Evolutionary conservation across 2,113 vertebrate genomes (phyloP).

Genomic region (Ictalurus punctatus): DNA sequence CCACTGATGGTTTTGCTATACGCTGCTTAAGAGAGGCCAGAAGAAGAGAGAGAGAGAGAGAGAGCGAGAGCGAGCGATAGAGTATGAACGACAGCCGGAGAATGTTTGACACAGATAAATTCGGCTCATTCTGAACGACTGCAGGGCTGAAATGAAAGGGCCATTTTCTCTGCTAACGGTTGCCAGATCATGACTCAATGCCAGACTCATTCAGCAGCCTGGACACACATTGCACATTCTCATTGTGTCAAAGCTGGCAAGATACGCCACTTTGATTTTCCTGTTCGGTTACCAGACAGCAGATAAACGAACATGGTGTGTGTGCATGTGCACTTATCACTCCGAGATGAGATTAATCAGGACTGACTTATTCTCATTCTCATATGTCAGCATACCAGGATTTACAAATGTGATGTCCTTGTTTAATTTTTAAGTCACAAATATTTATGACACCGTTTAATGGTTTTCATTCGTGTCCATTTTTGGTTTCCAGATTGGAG

Average conservation of each 20-base stretch:
- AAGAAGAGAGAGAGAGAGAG: neutral
- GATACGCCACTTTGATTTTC: constrained; percentile 57
- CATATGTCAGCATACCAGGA: neutral
- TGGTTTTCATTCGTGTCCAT: neutral
- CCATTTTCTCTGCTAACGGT: constrained; percentile 70
- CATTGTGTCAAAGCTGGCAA: constrained; percentile 66
- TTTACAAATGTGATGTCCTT: neutral
- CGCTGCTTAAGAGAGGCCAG: neutral
- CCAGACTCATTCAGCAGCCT: constrained; percentile 71
- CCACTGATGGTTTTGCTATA: constrained; percentile 8
- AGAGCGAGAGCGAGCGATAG: constrained; percentile 35
- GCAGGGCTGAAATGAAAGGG: constrained; percentile 74
- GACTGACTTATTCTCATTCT: neutral
- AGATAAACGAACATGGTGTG: constrained; percentile 21
- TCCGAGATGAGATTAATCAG: constrained; percentile 3
- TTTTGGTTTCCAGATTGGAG: neutral
- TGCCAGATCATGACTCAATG: constrained; percentile 73
- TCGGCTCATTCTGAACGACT: constrained; percentile 76
- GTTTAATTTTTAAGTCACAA: neutral
- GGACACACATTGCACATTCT: constrained; percentile 64
- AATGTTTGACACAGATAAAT: constrained; percentile 72
- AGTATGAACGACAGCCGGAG: constrained; percentile 61
- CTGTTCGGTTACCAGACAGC: constrained; percentile 50
- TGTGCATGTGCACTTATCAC: neutral
- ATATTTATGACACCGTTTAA: neutral